Evolutionary conservation across 2,113 vertebrate genomes (phyloP).

Genomic region (Turnix velox): DNA sequence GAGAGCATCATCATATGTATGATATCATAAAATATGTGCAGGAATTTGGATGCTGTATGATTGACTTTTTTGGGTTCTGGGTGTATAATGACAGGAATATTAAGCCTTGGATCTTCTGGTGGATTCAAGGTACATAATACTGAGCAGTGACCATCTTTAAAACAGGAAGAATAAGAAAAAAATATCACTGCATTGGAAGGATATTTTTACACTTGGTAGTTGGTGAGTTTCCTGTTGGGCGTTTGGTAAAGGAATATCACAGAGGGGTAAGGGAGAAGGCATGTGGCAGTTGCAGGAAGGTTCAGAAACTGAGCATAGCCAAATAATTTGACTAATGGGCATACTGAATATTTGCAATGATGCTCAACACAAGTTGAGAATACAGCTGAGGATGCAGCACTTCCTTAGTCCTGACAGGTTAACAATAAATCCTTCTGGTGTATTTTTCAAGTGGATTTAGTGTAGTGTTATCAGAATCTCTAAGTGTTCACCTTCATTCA

Average conservation of each 20-base stretch:
- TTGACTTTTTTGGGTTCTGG: not conserved
- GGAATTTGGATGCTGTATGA: not conserved
- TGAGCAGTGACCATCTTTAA: not conserved
- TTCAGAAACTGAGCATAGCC: not conserved
- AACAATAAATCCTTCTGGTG: not conserved
- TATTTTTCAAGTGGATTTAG: not conserved
- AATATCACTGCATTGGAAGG: not conserved
- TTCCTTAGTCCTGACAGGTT: not conserved
- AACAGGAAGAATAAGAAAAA: not conserved
- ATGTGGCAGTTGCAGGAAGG: not conserved
- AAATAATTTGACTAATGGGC: not conserved
- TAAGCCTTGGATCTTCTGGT: not conserved
- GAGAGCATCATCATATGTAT: not conserved
- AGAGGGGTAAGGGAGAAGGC: not conserved
- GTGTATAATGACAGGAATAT: not conserved
- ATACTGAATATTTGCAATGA: accelerated
- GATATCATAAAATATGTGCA: not conserved
- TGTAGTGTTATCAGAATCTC: not conserved
- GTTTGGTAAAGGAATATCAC: not conserved
- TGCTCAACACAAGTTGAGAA: not conserved
- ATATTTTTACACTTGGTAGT: not conserved
- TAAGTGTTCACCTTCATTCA: not conserved
- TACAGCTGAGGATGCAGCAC: not conserved
- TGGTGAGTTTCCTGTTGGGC: not conserved
- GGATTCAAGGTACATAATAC: not conserved